phyloP scores from a whole-genome alignment of 2,113 vertebrate species.

The Salvator merianae region DNA sequence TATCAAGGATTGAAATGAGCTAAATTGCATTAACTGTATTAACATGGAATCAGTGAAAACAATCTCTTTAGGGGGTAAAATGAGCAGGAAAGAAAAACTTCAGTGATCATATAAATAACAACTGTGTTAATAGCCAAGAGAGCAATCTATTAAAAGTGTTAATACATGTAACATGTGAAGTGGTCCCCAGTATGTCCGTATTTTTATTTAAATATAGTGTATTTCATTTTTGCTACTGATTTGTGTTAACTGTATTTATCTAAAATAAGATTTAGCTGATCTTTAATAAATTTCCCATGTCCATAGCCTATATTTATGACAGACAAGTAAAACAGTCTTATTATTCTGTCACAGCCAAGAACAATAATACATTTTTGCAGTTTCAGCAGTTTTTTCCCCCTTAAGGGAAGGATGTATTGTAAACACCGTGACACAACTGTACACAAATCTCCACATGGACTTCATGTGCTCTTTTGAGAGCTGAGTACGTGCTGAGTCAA shows the following conservation, averaged over 20 bases:
- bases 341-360: background rate
- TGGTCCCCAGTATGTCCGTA: background rate
- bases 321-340: background rate
- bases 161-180: background rate
- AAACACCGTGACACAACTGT: background rate
- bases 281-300: background rate
- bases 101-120: too few relatives aligned
- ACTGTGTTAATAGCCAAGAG: too few relatives aligned
- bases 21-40: background rate
- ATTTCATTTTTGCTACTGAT: background rate
- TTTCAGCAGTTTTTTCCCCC: conserved; percentile 8
- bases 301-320: background rate
- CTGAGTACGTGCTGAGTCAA: background rate
- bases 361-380: background rate
- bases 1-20: background rate
- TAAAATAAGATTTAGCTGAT: background rate
- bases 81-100: too few relatives aligned
- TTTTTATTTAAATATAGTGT: background rate
- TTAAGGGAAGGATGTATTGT: background rate
- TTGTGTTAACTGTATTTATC: too few relatives aligned
- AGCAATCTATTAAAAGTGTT: background rate
- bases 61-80: background rate
- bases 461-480: background rate
- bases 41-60: background rate
- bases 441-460: background rate